Conservation (phyloP, 92 coral and sea anemone species). For the Desmophyllum pertusum region DNA sequence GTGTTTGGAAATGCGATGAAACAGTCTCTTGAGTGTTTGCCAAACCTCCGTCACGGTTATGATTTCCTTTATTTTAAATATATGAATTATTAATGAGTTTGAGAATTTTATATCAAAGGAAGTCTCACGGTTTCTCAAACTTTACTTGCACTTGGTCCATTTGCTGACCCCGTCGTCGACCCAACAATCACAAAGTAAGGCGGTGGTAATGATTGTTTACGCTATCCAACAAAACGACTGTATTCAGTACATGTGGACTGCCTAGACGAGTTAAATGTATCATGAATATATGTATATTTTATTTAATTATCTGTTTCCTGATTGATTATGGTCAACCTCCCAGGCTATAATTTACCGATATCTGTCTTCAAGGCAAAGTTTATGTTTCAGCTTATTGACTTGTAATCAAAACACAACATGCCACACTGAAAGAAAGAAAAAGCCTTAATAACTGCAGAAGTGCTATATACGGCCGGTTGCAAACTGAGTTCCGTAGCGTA, state of each 20-base stretch:
- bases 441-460: too few relatives aligned
- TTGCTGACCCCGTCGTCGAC: background rate
- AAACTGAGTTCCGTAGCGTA: too few relatives aligned
- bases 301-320: background rate
- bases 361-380: slow-evolving; percentile 12
- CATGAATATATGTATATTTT: background rate
- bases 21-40: too few relatives aligned
- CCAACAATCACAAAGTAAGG: background rate
- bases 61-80: too few relatives aligned
- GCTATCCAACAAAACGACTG: background rate
- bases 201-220: background rate
- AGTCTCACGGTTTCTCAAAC: too few relatives aligned
- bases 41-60: too few relatives aligned
- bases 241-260: background rate
- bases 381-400: slow-evolving; percentile 4
- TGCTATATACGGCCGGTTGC: too few relatives aligned
- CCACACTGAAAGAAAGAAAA: background rate
- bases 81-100: too few relatives aligned
- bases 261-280: background rate
- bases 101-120: too few relatives aligned
- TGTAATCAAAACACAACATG: background rate
- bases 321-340: background rate
- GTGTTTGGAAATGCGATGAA: too few relatives aligned
- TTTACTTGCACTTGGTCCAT: background rate
- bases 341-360: background rate